A percentile compares a stretch with the other conserved stretches of the same genome.
Evolutionary conservation across 2,888 invertebrate species (phyloP).

Genomic region (Melolontha melolontha): DNA sequence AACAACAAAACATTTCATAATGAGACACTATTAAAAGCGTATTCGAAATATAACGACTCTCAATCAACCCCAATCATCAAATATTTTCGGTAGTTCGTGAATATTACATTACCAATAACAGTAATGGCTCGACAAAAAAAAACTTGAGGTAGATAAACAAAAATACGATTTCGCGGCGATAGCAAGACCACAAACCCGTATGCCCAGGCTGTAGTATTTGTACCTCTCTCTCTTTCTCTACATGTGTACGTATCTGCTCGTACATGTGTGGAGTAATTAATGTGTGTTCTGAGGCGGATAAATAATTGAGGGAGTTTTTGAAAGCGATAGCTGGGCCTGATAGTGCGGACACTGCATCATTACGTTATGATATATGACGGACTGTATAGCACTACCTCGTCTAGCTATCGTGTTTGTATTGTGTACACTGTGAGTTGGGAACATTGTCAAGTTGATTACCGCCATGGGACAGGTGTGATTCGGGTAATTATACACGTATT

Average conservation of each 20-base stretch:
- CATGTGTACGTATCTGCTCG: neutral
- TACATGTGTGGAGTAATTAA: constrained; percentile 55
- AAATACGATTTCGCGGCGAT: constrained; percentile 52
- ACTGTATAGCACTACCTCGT: constrained; percentile 3
- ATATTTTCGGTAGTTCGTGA: constrained; percentile 23
- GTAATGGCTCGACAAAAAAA: constrained; percentile 30
- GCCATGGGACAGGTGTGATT: constrained; percentile 62
- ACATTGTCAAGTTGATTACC: constrained; percentile 57
- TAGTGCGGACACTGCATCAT: constrained; percentile 61
- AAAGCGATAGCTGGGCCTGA: constrained; percentile 59
- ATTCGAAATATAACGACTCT: constrained; percentile 7
- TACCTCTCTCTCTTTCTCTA: neutral
- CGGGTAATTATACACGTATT: constrained; percentile 54
- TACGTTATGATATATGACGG: constrained; percentile 61
- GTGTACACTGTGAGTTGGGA: constrained; percentile 57
- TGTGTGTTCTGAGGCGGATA: constrained; percentile 59
- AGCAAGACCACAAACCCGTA: constrained; percentile 38
- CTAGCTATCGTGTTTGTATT: constrained; percentile 57
- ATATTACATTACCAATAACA: constrained; percentile 37
- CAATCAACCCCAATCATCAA: constrained; percentile 17
- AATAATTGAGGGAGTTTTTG: constrained; percentile 61
- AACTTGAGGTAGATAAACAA: constrained; percentile 26
- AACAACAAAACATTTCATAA: constrained; percentile 6
- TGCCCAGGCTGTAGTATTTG: neutral
- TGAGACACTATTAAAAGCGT: neutral